Base-by-base conservation (phyloP, 2,888 invertebrate genomes). In the Blastobasis adustella region DNA sequence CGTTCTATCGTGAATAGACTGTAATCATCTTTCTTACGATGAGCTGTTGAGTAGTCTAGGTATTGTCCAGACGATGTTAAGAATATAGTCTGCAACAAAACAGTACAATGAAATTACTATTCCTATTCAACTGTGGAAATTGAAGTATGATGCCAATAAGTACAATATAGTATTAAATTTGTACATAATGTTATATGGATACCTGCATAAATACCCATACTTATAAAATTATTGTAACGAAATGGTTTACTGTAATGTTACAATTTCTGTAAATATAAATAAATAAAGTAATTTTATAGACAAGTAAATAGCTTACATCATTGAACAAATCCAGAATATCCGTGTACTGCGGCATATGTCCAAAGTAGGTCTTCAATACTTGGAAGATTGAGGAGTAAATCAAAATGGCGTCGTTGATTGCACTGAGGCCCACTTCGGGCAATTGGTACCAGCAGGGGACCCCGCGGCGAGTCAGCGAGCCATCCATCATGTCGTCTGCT, bases 401-500 rank as follows among this genome's bases (percentile, higher is more conserved):
- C 59, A 97, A 90, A 5, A 97, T 75, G 0, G 93, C 91, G 79
- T 99, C 98, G 77, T 98, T 98, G 47, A 97, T 90, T 0, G 97
- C 98, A 3, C 86, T 88, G 5, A 93, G 64, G 0, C 94, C 94
- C 2, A 95, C 91, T 49, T 91, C 90, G 0, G 94, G 92, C 44
- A 91, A 76, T 47, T 90, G 90, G 79, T 97, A 95, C 99, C 99
- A 99, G 75, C 98, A 98, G 0, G 93, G 93, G 63, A 92, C 90
- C 5, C 97, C 98, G 53, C 98, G 91, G n/a, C 99, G 91, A 0
- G 92, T 94, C 53, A 90, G 82, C 1, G 97, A 94, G 0, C 90
- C 85, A 75, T 99, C 99, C 94, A 98, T 96, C 48, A 99, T 92
- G 74, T 99, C 99, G 76, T 99, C 99, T 37, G 92, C 79, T 0